Evolutionary conservation across 2,113 vertebrate genomes (phyloP).

Genomic region (Columbina picui): DNA sequence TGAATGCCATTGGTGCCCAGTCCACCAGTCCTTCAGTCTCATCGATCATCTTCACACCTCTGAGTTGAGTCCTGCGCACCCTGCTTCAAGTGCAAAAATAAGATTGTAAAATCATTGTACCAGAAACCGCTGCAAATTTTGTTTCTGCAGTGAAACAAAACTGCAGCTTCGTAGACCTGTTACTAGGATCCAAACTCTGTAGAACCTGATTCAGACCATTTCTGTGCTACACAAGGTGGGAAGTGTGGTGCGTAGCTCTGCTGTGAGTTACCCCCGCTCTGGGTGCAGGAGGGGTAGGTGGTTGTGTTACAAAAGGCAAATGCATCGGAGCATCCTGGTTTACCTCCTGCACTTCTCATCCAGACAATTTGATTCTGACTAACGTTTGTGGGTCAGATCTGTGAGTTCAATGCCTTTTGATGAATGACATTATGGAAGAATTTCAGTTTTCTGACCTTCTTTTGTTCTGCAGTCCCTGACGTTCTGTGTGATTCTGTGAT

Average conservation of each 20-base stretch:
- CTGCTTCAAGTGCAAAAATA: not conserved
- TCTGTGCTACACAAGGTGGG: not conserved
- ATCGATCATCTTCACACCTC: accelerated
- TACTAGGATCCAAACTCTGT: not conserved
- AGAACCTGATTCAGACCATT: not conserved
- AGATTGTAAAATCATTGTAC: not conserved
- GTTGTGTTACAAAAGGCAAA: not conserved
- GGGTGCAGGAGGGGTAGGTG: not conserved
- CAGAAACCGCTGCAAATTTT: not conserved
- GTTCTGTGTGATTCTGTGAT: no score
- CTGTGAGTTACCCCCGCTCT: not conserved
- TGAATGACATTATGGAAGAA: not conserved
- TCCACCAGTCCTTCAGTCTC: not conserved
- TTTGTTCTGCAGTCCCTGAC: not conserved
- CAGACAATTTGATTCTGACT: not conserved
- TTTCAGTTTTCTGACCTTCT: slow-evolving; percentile 10
- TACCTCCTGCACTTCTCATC: slow-evolving; percentile 19
- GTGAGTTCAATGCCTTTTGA: not conserved
- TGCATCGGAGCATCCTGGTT: not conserved
- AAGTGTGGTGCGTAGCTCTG: not conserved
- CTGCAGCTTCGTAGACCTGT: not conserved
- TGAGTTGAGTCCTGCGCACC: not conserved
- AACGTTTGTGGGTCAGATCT: not conserved
- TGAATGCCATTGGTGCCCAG: not conserved
- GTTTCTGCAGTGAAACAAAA: not conserved